Evolutionary conservation across 2,113 vertebrate genomes (phyloP).

Genomic region (Fulmarus glacialis): DNA sequence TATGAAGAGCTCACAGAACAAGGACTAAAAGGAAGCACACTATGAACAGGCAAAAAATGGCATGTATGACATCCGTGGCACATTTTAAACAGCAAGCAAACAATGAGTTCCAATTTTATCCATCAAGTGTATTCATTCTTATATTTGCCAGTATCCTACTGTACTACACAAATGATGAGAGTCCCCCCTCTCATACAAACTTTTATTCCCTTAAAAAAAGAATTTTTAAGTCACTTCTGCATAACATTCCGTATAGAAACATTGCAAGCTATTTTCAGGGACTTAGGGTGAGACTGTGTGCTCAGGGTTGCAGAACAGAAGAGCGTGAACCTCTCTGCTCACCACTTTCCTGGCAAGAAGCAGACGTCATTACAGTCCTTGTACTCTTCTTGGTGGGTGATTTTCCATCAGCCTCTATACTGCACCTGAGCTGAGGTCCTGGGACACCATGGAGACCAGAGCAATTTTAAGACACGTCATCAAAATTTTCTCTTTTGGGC

Average conservation of each 20-base stretch:
- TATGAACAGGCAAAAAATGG: neutral
- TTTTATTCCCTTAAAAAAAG: constrained; percentile 18
- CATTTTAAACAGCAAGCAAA: neutral
- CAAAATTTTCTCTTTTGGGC: neutral
- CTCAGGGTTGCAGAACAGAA: neutral
- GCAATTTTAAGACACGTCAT: neutral
- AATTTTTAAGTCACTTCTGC: neutral
- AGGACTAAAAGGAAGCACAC: neutral
- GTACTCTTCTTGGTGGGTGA: neutral
- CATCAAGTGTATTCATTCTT: neutral
- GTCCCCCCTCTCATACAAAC: neutral
- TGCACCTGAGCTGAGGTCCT: neutral
- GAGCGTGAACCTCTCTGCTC: neutral
- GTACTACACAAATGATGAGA: neutral
- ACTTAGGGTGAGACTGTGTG: neutral
- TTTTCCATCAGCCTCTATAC: neutral
- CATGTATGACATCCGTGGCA: neutral
- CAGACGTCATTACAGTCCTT: neutral
- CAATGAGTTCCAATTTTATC: neutral
- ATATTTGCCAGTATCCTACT: neutral
- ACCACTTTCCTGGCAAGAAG: neutral
- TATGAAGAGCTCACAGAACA: neutral
- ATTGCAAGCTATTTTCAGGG: constrained; percentile 16
- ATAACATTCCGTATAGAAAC: neutral
- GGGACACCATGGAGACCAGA: neutral